Conservation (phyloP, 2,888 invertebrate genomes). For the Pyrrhia umbra region DNA sequence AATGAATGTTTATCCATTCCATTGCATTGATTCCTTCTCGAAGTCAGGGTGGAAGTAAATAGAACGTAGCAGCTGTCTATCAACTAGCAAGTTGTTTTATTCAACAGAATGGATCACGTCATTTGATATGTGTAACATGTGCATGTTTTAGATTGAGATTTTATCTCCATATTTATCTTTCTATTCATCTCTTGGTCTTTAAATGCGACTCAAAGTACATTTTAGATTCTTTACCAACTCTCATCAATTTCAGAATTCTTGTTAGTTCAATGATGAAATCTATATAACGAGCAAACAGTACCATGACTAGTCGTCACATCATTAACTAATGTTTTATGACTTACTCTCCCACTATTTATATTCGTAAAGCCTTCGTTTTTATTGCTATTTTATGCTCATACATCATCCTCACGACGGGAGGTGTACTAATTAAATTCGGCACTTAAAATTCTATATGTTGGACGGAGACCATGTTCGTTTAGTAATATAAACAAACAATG, state of each 20-base stretch:
- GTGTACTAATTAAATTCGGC: conserved; percentile 67
- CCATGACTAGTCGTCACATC: conserved; percentile 54
- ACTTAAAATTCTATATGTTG: conserved; percentile 58
- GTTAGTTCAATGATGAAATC: conserved; percentile 32
- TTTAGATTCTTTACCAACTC: conserved; percentile 2
- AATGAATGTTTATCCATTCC: conserved; percentile 57
- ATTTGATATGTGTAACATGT: conserved; percentile 43
- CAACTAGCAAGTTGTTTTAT: conserved; percentile 52
- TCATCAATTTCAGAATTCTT: conserved; percentile 13
- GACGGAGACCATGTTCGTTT: conserved; percentile 38
- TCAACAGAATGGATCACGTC: conserved; percentile 44
- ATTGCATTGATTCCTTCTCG: conserved; percentile 40
- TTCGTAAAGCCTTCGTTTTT: conserved; percentile 59
- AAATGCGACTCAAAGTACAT: not conserved
- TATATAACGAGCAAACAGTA: conserved; percentile 30
- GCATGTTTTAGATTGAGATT: conserved; percentile 6
- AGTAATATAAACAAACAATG: conserved; percentile 59
- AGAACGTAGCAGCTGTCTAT: conserved; percentile 47
- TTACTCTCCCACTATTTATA: conserved; percentile 62
- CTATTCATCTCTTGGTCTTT: not conserved
- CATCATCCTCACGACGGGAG: conserved; percentile 62
- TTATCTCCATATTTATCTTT: conserved; percentile 1
- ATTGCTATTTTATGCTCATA: conserved; percentile 63
- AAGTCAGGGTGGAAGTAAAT: conserved; percentile 38
- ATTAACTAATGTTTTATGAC: conserved; percentile 56